Base-by-base conservation (phyloP, 2,888 invertebrate genomes). In the Euplexia lucipara region DNA sequence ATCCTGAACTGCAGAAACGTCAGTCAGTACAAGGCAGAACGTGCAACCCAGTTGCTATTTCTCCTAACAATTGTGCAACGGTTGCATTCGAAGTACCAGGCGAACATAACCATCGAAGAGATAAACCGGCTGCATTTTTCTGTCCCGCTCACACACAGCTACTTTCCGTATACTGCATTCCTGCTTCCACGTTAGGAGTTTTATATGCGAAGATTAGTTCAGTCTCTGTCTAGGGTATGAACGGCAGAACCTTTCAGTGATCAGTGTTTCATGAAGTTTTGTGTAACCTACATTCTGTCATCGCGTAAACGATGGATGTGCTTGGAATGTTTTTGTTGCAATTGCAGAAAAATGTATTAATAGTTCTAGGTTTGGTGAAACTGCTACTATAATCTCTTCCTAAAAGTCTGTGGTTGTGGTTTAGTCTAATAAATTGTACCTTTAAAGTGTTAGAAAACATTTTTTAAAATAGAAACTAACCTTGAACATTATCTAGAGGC, bases 1-100 rank as follows among this genome's bases (percentile, higher is more conserved):
- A n/a, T n/a, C n/a, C n/a, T n/a, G n/a, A n/a, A 26, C 26, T 26
- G 2, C 26, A 26, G 5, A 5, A 26, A 26, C 26, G 26, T 26
- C 26, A 5, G 26, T n/a, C n/a, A n/a, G n/a, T n/a, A n/a, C 2
- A 14, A 9, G 9, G 5, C 9, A n/a, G 0, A 22, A 18, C 30
- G 14, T 12, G 7, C 18, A 32, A 9, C 2, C 9, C 5, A 16
- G n/a, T 39, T 56, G 68, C 74, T 41, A 35, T n/a, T 10, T 49
- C 5, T 8, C 5, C 44, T n/a, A n/a, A 3, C n/a, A 44, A 42
- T 34, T 57, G 74, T 57, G 74, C 69, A 70, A 35, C n/a, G 14
- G 2, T 41, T 74, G 69, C 69, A 70, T 51, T 6, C 35, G 5
- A 35, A n/a, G 68, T 70, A 70, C 69, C 48, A 70, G 69, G 69